These are phyloP conservation scores for Hoplodrina ambigua DNA, from an alignment of 2,888 invertebrate species.

Conservation along the genomic window DNA sequence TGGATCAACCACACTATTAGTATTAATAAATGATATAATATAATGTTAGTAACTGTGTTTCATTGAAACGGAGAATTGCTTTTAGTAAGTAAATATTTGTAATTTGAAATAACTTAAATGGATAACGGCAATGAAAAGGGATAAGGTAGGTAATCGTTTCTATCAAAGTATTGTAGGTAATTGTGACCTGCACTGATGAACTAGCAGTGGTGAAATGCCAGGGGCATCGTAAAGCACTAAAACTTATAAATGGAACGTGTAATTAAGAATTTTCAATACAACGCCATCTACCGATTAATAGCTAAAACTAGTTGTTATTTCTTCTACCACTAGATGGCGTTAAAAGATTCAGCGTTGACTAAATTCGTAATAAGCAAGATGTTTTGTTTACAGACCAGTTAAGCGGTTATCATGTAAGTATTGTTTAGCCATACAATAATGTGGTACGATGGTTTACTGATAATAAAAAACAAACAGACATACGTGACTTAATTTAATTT, in stretches of 20 bases:
- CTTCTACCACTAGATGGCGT: constrained; percentile 26
- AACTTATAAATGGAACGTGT: too few species aligned
- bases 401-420: constrained; percentile 12
- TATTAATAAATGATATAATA: constrained; percentile 39
- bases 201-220: too few species aligned
- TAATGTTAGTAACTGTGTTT: constrained; percentile 20
- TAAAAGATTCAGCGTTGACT: background rate
- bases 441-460: constrained; percentile 15
- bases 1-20: constrained; percentile 60
- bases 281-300: constrained; percentile 14
- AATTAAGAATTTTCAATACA: background rate
- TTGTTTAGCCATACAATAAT: constrained; percentile 37
- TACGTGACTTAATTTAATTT: background rate
- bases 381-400: constrained; percentile 13
- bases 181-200: too few species aligned
- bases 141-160: too few species aligned
- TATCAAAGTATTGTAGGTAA: too few species aligned
- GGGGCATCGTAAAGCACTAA: too few species aligned
- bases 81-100: background rate
- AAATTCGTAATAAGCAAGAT: too few species aligned
- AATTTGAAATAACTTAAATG: too few species aligned
- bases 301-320: background rate
- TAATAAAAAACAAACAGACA: constrained; percentile 2
- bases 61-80: background rate
- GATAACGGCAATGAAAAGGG: too few species aligned